A percentile compares a stretch with the other conserved stretches of the same genome.
Conservation (phyloP, 2,888 invertebrate species). For the Synanthedon andrenaeformis region DNA sequence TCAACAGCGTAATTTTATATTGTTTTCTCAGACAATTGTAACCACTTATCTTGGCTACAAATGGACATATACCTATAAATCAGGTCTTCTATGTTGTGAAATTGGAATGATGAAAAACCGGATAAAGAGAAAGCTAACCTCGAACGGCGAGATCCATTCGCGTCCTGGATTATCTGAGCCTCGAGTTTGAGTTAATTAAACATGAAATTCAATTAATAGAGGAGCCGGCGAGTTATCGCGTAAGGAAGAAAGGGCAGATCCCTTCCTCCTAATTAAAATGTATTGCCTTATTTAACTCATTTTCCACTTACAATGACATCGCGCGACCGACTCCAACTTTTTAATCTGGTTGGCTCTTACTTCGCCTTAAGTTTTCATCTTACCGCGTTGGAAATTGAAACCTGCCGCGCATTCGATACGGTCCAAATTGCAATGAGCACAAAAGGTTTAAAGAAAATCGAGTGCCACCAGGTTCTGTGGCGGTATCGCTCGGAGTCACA, state of each 20-base stretch:
- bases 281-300: conserved; percentile 72
- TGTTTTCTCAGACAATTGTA: too few species aligned
- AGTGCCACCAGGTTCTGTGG: conserved; percentile 46
- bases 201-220: conserved; percentile 70
- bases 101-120: too few species aligned
- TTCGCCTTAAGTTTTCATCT: conserved; percentile 34
- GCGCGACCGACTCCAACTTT: conserved; percentile 67
- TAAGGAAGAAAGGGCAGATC: conserved; percentile 62
- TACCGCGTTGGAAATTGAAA: conserved; percentile 11
- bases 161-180: conserved; percentile 45
- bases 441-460: conserved; percentile 28
- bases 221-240: conserved; percentile 61
- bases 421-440: conserved; percentile 14
- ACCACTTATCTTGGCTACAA: too few species aligned
- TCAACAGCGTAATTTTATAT: too few species aligned
- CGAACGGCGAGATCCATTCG: conserved; percentile 36
- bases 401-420: conserved; percentile 3
- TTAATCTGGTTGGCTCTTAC: conserved; percentile 58
- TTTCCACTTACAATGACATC: conserved; percentile 68
- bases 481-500: conserved; percentile 55
- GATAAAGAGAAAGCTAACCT: neutral
- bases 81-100: too few species aligned
- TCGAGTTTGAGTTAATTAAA: conserved; percentile 62
- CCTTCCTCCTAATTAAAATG: conserved; percentile 69
- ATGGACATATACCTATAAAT: too few species aligned